Evolutionary conservation across 2,797 vertebrate genomes (phyloP).

Genomic region (Melopsittacus undulatus): DNA sequence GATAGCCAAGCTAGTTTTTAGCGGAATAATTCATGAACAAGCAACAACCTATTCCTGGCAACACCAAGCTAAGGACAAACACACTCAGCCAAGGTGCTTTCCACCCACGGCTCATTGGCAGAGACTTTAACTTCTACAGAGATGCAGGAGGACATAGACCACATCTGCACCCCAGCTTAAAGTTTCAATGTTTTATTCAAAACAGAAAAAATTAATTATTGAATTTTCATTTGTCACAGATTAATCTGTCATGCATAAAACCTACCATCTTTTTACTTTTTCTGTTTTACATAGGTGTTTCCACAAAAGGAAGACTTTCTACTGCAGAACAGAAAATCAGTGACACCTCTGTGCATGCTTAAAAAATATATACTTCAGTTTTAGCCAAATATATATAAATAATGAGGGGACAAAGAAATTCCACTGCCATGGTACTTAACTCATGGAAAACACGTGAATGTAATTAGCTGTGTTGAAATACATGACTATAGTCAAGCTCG

Average conservation of each 20-base stretch:
- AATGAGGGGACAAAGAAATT: background rate
- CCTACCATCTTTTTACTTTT: background rate
- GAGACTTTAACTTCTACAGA: rapidly evolving
- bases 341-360: background rate
- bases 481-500: background rate
- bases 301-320: background rate
- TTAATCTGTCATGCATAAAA: background rate
- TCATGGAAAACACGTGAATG: background rate
- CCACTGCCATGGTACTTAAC: background rate
- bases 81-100: background rate
- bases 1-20: background rate
- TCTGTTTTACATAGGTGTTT: background rate
- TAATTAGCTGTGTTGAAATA: background rate
- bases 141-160: background rate
- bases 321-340: background rate
- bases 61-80: background rate
- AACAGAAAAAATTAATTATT: background rate
- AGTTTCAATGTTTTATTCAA: background rate
- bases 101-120: rapidly evolving
- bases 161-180: background rate
- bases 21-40: background rate
- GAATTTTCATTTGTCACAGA: background rate
- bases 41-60: background rate
- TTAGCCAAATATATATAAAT: background rate
- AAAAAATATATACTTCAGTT: background rate